Base-by-base conservation (phyloP, 2,888 invertebrate genomes). In the Xylota segnis region DNA sequence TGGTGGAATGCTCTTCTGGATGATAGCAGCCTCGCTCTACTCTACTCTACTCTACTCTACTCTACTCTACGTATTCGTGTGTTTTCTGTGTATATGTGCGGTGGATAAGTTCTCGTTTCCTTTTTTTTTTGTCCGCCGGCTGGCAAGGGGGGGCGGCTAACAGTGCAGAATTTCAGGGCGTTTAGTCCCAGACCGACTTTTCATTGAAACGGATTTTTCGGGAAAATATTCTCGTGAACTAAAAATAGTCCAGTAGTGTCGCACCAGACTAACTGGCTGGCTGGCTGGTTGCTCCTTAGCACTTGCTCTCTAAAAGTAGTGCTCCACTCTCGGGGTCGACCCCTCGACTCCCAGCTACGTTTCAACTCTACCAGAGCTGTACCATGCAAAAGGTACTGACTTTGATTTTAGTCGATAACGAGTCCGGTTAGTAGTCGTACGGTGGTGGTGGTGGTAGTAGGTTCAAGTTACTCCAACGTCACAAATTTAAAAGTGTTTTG, bases 201-300 rank as follows among this genome's bases (percentile, higher is more conserved):
- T 86, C 86, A 86, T 86, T 86, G 86, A 86, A 86, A 82, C 86
- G 86, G 86, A 82, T 86, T 86, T 82, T 86, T 86, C 86, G 76
- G 66, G 54, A 61, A 86, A 86, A 86, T 82, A 82, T 82, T 72
- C 76, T 86, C 71, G 82, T 82, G 86, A 86, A 86, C 86, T 86
- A 86, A 86, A 86, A 86, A 86, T 86, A 86, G 86, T 86, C 86
- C 86, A 86, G 86, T 86, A 86, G 82, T 86, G 86, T 86, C 86
- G 63, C 86, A 86, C 86, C 86, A 86, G 86, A 86, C 86, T 82
- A 66, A 86, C 86, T 86, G 86, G 82, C 82, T 86, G 81, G 77
- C 61, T 70, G 81, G 77, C 54, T 70, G 83, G 77, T 29, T 83
- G 82, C 82, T 82, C 66, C 77, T 71, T 77, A 83, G 71, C 50